These are phyloP conservation scores for Prorops nasuta DNA, from an alignment of 1,140 invertebrate species.

Conservation along the genomic window DNA sequence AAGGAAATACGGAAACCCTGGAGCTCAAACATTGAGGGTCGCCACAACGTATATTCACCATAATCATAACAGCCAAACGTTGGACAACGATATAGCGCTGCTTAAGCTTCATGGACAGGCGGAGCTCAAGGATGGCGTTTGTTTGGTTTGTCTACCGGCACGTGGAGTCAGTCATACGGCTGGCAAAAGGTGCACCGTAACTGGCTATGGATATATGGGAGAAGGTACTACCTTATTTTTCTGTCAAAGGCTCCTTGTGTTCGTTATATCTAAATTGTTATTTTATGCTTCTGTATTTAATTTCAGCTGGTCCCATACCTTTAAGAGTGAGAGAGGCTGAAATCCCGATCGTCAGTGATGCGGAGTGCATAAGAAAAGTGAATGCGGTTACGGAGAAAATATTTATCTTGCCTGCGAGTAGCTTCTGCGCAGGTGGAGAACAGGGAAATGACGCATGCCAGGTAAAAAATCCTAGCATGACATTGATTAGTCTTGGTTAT, in stretches of 20 bases:
- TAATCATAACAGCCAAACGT: slow-evolving; percentile 93
- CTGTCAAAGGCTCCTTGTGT: slow-evolving; percentile 7
- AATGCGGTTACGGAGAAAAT: slow-evolving; percentile 93
- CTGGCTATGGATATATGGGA: slow-evolving; percentile 92
- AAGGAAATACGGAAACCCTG: slow-evolving; percentile 79
- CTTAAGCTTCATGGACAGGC: slow-evolving; percentile 89
- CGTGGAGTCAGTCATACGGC: slow-evolving; percentile 81
- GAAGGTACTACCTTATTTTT: slow-evolving; percentile 66
- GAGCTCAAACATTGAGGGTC: slow-evolving; percentile 83
- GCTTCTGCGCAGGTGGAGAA: slow-evolving; percentile 91
- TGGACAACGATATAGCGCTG: slow-evolving; percentile 94
- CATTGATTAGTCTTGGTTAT: too few relatives aligned
- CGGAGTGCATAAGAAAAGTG: slow-evolving; percentile 87
- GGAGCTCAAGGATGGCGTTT: slow-evolving; percentile 81
- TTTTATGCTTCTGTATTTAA: neutral
- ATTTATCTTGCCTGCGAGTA: slow-evolving; percentile 87
- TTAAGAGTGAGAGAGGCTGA: slow-evolving; percentile 84
- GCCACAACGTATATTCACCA: slow-evolving; percentile 94
- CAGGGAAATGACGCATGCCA: slow-evolving; percentile 91
- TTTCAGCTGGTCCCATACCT: slow-evolving; percentile 83
- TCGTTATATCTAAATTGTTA: neutral
- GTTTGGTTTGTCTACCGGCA: slow-evolving; percentile 84
- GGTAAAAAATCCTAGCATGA: too few relatives aligned
- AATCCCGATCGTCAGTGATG: slow-evolving; percentile 90
- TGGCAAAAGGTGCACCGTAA: slow-evolving; percentile 87